Percentiles rank a stretch among this genome's conserved stretches.
Evolutionary conservation across 2,888 invertebrate species (phyloP).

Genomic region (Cephus nigrinus): DNA sequence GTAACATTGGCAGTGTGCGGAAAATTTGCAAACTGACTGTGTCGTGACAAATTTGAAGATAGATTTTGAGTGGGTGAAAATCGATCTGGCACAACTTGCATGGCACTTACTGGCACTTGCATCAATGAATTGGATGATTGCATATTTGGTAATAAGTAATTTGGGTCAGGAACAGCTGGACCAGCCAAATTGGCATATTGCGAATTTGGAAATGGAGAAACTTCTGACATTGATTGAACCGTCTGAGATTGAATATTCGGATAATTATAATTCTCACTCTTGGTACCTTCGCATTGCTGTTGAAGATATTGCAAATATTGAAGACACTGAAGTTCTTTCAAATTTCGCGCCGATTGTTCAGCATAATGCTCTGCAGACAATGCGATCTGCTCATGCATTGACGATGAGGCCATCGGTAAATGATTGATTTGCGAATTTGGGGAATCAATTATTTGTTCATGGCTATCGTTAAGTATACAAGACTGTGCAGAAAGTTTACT

Average conservation of each 20-base stretch:
- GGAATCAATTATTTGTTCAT: neutral
- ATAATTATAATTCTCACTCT: neutral
- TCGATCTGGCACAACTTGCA: neutral
- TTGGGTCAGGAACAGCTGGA: neutral
- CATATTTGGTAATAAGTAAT: neutral
- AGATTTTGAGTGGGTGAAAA: neutral
- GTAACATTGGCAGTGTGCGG: neutral
- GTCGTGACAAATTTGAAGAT: neutral
- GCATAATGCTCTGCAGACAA: neutral
- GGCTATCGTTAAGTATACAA: neutral
- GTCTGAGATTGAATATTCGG: neutral
- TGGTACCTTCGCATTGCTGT: neutral
- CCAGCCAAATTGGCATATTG: neutral
- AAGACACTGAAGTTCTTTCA: neutral
- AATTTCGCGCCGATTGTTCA: neutral
- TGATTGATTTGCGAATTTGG: neutral
- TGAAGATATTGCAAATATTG: neutral
- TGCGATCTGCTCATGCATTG: neutral
- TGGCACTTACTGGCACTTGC: neutral
- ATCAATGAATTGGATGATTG: neutral
- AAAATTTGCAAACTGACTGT: neutral
- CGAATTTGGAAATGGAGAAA: neutral
- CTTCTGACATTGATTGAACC: neutral
- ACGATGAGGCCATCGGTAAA: neutral
- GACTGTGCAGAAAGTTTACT: neutral